Conservation (phyloP, 2,113 vertebrate genomes). For the Campylomormyrus tamandua region DNA sequence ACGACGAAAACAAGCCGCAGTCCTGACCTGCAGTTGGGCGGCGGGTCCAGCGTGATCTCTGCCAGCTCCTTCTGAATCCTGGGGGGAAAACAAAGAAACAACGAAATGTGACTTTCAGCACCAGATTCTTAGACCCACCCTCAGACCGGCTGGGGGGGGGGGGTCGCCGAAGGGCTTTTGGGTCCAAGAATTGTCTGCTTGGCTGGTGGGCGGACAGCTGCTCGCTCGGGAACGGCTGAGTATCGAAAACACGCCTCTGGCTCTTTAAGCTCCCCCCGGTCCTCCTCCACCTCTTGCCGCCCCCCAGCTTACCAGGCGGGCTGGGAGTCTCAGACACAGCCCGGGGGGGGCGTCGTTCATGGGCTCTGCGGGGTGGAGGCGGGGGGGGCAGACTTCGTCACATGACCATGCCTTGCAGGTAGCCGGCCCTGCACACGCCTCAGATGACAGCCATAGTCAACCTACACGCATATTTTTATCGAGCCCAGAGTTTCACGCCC, state of each 20-base stretch:
- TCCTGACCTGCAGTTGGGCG: slow-evolving; percentile 92
- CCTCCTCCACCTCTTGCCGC: background rate
- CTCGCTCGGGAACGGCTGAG: background rate
- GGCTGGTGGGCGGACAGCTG: background rate
- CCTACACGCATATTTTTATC: background rate
- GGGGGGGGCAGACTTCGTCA: slow-evolving; percentile 26
- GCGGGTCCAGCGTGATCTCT: slow-evolving; percentile 91
- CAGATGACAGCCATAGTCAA: background rate
- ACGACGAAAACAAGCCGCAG: slow-evolving; percentile 1
- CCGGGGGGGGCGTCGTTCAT: background rate
- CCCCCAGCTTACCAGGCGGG: background rate
- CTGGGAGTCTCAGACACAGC: background rate
- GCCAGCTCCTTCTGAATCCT: slow-evolving; percentile 96
- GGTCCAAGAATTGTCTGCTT: background rate
- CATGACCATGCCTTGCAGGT: slow-evolving; percentile 7
- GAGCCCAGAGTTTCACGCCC: slow-evolving; percentile 16
- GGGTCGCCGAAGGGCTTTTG: background rate
- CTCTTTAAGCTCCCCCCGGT: background rate
- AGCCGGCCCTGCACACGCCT: background rate
- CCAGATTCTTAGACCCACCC: background rate
- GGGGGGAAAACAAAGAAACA: slow-evolving; percentile 27
- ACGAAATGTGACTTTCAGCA: background rate
- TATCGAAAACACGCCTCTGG: background rate
- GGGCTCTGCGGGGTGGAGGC: background rate
- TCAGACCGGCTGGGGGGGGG: background rate